Evolutionary conservation across 2,113 vertebrate species (phyloP), one percentile per base, ranked within the genome.

Genomic region (Microcebus murinus): DNA sequence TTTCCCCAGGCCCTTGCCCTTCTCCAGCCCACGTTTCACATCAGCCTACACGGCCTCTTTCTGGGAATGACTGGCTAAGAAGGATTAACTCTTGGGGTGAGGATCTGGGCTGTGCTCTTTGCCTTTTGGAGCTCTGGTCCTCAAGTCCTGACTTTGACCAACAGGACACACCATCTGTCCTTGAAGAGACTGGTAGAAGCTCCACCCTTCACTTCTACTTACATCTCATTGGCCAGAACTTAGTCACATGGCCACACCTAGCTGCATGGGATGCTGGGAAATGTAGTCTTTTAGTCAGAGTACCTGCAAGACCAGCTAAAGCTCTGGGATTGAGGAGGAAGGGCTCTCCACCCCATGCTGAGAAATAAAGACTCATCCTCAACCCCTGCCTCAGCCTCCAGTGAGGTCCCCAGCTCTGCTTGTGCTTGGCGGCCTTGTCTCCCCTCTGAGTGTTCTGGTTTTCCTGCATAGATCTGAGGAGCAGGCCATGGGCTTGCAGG

Each of bases 251-350:
- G 17, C n/a, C 45, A 55, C 45, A 63, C 18, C 15, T 90, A 36
- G 63, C 84, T 92, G 52, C 95, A 96, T 80, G 57, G 59, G 93
- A 92, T 77, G 84, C 93, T 96, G 57, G 36, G 82, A 82, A 77
- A 25, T 34, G 10, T 21, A 87, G 80, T 65, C n/a, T 90, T 91
- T 63, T 14, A 31, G 65, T n/a, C n/a, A 50, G 12, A 93, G 63
- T 6, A 9, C 14, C 14, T 27, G 15, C 29, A 34, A 59, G 29
- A 36, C 1, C 48, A 34, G 27, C 36, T 83, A 11, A 61, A 31
- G 50, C 20, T 94, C 31, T 31, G 61, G 77, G 68, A 27, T 6
- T 13, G 18, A 77, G 9, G 15, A 81, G 31, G 18, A 55, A 80
- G n/a, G 61, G 25, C 14, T 74, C 27, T 80, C 6, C 6, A 2